Evolutionary conservation across 2,113 vertebrate genomes (phyloP).

Genomic region (Trochalopteron elliotii): DNA sequence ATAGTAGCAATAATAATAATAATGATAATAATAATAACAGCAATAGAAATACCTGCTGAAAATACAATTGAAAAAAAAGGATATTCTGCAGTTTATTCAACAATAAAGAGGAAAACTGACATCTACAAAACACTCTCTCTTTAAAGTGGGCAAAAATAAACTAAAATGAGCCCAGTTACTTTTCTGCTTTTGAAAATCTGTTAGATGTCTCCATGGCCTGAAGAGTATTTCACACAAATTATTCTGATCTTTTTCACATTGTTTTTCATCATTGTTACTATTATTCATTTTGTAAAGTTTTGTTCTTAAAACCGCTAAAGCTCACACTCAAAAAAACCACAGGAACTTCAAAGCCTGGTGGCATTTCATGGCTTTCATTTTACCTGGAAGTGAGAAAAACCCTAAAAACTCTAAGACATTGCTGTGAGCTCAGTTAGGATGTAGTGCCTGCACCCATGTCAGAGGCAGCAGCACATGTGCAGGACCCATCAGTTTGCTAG

Average conservation of each 20-base stretch:
- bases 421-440: fast-evolving
- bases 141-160: neutral
- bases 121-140: neutral
- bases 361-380: neutral
- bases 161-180: neutral
- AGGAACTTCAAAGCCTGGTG: neutral
- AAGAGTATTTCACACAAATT: neutral
- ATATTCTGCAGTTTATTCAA: neutral
- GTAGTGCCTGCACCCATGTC: neutral
- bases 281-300: neutral
- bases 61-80: neutral
- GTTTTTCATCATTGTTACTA: neutral
- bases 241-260: neutral
- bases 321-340: neutral
- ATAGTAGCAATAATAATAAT: neutral
- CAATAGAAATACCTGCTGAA: neutral
- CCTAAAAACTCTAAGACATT: neutral
- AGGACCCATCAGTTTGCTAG: neutral
- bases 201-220: neutral
- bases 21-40: neutral
- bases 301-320: neutral
- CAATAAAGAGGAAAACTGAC: neutral
- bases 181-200: neutral
- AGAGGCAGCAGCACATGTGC: neutral
- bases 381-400: neutral